phyloP scores from a whole-genome alignment of 2,113 vertebrate genomes.

The Gracilinanus agilis region DNA sequence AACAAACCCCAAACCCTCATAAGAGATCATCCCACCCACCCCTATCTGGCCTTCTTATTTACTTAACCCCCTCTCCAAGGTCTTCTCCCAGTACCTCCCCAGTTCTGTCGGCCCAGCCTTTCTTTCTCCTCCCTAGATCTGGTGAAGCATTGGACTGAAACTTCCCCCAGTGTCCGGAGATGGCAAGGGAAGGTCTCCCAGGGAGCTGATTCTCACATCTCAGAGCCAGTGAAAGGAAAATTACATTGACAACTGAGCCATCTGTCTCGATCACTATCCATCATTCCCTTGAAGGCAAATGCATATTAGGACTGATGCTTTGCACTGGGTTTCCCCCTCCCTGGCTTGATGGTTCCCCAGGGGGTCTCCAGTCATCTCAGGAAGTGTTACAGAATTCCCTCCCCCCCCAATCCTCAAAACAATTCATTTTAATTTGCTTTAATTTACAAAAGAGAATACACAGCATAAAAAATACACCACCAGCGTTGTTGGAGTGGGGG shows the following conservation, averaged over 20 bases:
- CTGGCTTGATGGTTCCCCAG: not conserved
- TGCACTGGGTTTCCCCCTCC: not conserved
- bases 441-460: constrained; percentile 1
- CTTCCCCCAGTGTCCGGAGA: too few relatives aligned
- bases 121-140: not conserved
- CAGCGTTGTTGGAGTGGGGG: not conserved
- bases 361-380: not conserved
- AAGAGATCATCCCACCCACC: not conserved
- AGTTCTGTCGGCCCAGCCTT: not conserved
- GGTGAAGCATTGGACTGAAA: not conserved
- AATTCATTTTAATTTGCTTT: not conserved
- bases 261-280: not conserved
- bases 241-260: not conserved
- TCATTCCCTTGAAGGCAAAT: not conserved
- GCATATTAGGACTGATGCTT: not conserved
- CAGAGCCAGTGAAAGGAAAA: not conserved
- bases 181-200: not conserved
- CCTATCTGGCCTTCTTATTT: not conserved
- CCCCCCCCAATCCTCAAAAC: constrained; percentile 16
- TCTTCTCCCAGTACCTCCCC: not conserved
- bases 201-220: not conserved
- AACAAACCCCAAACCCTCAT: not conserved
- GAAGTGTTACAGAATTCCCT: not conserved
- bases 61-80: not conserved
- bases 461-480: not conserved